phyloP scores from a whole-genome alignment of 1,140 invertebrate species.

The Drosophila sp. region DNA sequence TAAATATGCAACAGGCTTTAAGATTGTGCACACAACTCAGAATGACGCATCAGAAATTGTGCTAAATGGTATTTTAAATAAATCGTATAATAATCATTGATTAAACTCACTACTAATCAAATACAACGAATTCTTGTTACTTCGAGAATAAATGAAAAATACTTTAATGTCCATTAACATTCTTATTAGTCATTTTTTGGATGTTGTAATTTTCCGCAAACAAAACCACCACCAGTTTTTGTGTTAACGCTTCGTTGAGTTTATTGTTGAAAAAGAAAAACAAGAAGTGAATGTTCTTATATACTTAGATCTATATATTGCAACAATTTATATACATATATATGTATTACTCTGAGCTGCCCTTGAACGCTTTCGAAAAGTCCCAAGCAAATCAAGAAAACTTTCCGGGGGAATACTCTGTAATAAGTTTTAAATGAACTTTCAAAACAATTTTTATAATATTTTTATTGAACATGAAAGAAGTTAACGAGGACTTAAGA shows the following conservation, averaged over 20 bases:
- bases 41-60: slow-evolving; percentile 41
- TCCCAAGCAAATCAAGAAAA: background rate
- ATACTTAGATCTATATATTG: background rate
- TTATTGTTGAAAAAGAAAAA: slow-evolving; percentile 1
- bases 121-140: slow-evolving; percentile 23
- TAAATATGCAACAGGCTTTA: slow-evolving; percentile 58
- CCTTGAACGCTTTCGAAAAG: background rate
- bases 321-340: background rate
- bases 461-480: no score
- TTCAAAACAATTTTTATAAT: no score
- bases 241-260: slow-evolving; percentile 38
- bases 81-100: background rate
- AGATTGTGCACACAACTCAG: slow-evolving; percentile 27
- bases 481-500: no score
- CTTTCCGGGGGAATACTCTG: background rate
- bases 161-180: slow-evolving; percentile 11
- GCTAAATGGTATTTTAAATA: slow-evolving; percentile 17
- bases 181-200: slow-evolving; percentile 17
- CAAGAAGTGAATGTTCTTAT: background rate
- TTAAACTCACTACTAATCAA: background rate
- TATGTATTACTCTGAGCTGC: background rate
- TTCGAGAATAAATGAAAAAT: slow-evolving; percentile 6
- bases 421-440: no score
- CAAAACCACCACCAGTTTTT: background rate
- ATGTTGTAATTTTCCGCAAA: background rate